These are phyloP conservation scores for Hylaeus anthracinus DNA, from an alignment of 1,140 invertebrate genomes.

Conservation along the genomic window DNA sequence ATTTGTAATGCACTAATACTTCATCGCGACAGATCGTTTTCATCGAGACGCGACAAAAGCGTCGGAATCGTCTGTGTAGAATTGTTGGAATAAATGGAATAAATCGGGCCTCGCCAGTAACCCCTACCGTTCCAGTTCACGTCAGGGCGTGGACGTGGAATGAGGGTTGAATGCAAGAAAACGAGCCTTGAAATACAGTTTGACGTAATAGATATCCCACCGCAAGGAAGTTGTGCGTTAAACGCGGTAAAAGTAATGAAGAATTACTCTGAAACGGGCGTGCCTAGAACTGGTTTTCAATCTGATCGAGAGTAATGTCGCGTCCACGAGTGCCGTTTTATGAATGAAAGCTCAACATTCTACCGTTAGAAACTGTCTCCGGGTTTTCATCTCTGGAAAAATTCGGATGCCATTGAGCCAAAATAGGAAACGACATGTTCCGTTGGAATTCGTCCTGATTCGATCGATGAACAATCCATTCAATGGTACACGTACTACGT, in stretches of 20 bases:
- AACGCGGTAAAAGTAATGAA: slow-evolving; percentile 42
- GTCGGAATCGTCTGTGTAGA: slow-evolving; percentile 10
- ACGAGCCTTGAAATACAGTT: slow-evolving; percentile 61
- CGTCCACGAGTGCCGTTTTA: slow-evolving; percentile 41
- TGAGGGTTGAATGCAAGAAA: slow-evolving; percentile 53
- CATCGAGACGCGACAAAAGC: not conserved
- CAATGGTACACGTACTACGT: not conserved
- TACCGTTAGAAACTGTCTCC: slow-evolving; percentile 28
- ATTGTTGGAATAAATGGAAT: slow-evolving; percentile 22
- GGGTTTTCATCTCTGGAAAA: slow-evolving; percentile 9
- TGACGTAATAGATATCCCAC: slow-evolving; percentile 39
- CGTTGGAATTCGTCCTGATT: not conserved
- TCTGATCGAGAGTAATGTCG: slow-evolving; percentile 43
- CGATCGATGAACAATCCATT: slow-evolving; percentile 6
- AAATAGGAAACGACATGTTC: slow-evolving; percentile 6
- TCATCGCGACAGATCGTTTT: slow-evolving; percentile 1
- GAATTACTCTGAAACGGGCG: slow-evolving; percentile 58
- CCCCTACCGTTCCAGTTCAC: not conserved
- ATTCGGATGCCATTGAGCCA: not conserved
- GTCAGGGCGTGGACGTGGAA: slow-evolving; percentile 39
- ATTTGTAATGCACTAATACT: slow-evolving; percentile 1
- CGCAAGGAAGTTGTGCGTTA: slow-evolving; percentile 40
- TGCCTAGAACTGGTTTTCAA: slow-evolving; percentile 62
- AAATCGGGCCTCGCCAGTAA: not conserved
- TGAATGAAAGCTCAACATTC: slow-evolving; percentile 36